These are phyloP conservation scores for Phainopepla nitens DNA, from an alignment of 2,113 vertebrate species.

Conservation along the genomic window DNA sequence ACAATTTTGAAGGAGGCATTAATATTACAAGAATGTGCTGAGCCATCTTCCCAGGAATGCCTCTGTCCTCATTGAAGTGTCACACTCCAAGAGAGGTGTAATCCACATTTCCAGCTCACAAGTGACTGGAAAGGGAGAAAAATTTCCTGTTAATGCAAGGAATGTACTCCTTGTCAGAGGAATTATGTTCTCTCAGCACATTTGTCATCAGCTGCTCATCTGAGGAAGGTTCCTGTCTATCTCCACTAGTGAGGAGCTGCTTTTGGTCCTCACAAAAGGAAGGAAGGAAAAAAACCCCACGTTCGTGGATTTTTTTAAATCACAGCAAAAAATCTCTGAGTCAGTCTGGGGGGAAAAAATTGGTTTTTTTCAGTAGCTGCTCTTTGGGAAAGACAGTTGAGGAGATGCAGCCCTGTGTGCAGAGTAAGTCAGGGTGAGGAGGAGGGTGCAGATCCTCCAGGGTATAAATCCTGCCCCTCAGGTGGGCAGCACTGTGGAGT, in stretches of 20 bases:
- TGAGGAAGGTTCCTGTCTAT: not conserved
- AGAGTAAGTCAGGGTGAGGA: not conserved
- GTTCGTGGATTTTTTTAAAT: not conserved
- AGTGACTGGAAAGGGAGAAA: not conserved
- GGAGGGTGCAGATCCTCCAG: not conserved
- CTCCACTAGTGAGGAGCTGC: not conserved
- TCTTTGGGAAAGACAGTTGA: not conserved
- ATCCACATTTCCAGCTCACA: not conserved
- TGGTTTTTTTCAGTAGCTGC: not conserved
- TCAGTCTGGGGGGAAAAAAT: not conserved
- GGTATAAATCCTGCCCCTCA: not conserved
- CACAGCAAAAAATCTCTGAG: not conserved
- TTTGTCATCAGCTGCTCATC: constrained; percentile 1
- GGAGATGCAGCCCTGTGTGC: not conserved
- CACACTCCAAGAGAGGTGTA: not conserved
- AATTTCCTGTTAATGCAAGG: not conserved
- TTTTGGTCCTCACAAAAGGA: not conserved
- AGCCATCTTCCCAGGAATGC: not conserved
- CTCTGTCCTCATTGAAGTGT: not conserved
- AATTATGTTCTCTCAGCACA: not conserved
- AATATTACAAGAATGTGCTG: not conserved
- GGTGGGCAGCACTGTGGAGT: fast-evolving
- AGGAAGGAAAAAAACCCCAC: not conserved
- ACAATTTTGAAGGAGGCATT: not conserved
- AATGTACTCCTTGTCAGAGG: not conserved